Evolutionary conservation across 1,140 invertebrate species (phyloP).

Genomic region (Eumeta japonica): DNA sequence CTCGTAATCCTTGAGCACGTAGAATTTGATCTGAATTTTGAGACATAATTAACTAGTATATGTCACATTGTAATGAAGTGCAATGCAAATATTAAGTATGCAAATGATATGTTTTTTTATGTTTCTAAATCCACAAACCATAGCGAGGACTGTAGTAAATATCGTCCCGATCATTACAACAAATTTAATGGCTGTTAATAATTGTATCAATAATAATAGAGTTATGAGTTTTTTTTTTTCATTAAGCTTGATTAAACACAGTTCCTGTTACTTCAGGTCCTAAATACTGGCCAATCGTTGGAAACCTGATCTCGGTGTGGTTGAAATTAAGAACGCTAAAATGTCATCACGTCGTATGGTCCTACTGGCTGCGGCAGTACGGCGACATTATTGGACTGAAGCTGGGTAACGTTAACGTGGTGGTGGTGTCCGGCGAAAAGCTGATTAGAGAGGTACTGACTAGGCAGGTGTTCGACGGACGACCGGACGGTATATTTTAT

Average conservation of each 20-base stretch:
- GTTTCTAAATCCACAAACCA: too few species aligned
- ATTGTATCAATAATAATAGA: too few species aligned
- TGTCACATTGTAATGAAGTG: too few species aligned
- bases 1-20: too few species aligned
- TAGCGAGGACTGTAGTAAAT: too few species aligned
- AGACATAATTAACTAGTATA: too few species aligned
- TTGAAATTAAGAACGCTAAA: slow-evolving; percentile 25
- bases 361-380: slow-evolving; percentile 55
- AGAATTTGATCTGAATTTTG: too few species aligned
- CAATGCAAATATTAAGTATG: too few species aligned
- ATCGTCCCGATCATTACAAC: too few species aligned
- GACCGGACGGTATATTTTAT: slow-evolving; percentile 71
- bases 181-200: too few species aligned
- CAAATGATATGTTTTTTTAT: too few species aligned
- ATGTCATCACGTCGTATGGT: slow-evolving; percentile 35
- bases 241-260: too few species aligned
- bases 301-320: slow-evolving; percentile 34
- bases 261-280: slow-evolving; percentile 49
- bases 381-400: slow-evolving; percentile 64
- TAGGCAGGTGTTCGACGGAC: slow-evolving; percentile 66
- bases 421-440: slow-evolving; percentile 63
- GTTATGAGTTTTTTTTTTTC: slow-evolving; percentile 6
- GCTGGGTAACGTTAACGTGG: slow-evolving; percentile 60
- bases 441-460: slow-evolving; percentile 62
- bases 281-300: slow-evolving; percentile 27